phyloP scores from a whole-genome alignment of 2,888 invertebrate genomes.

The Rhimphoctona megacephalus region DNA sequence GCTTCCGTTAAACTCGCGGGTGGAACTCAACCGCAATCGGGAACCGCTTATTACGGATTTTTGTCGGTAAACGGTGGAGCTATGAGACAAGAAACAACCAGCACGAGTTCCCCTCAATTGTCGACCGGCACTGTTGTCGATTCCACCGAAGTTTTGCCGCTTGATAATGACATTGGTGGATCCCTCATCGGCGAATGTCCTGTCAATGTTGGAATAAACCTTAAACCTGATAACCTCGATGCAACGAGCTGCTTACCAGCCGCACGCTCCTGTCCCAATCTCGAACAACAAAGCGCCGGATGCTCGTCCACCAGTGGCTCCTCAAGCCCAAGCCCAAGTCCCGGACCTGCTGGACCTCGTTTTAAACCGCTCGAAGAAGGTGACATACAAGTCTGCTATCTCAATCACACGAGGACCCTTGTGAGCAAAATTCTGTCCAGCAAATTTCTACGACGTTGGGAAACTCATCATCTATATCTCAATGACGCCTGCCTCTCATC shows the following conservation, averaged over 20 bases:
- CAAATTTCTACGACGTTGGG: slow-evolving; percentile 92
- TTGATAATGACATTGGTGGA: slow-evolving; percentile 46
- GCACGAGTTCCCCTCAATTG: slow-evolving; percentile 83
- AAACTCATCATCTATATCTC: slow-evolving; percentile 90
- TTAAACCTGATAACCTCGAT: slow-evolving; percentile 78
- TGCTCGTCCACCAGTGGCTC: slow-evolving; percentile 86
- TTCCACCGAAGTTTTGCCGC: slow-evolving; percentile 59
- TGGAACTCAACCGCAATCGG: slow-evolving; percentile 53
- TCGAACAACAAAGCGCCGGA: slow-evolving; percentile 86
- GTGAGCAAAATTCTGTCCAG: slow-evolving; percentile 92
- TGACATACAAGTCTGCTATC: slow-evolving; percentile 90
- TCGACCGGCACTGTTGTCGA: slow-evolving; percentile 72
- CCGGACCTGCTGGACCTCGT: slow-evolving; percentile 86
- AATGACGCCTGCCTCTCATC: slow-evolving; percentile 90
- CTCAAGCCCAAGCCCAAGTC: slow-evolving; percentile 84
- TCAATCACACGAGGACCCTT: slow-evolving; percentile 91
- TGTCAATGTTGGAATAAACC: slow-evolving; percentile 52
- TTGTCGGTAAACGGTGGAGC: slow-evolving; percentile 85
- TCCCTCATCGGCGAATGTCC: slow-evolving; percentile 61
- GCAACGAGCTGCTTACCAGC: slow-evolving; percentile 83
- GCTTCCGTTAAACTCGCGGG: slow-evolving; percentile 84
- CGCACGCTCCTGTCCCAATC: slow-evolving; percentile 85
- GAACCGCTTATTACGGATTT: slow-evolving; percentile 84
- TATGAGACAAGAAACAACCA: slow-evolving; percentile 83
- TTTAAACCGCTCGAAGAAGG: slow-evolving; percentile 91